phyloP scores from a whole-genome alignment of 2,888 invertebrate genomes.

The Hypena proboscidalis region DNA sequence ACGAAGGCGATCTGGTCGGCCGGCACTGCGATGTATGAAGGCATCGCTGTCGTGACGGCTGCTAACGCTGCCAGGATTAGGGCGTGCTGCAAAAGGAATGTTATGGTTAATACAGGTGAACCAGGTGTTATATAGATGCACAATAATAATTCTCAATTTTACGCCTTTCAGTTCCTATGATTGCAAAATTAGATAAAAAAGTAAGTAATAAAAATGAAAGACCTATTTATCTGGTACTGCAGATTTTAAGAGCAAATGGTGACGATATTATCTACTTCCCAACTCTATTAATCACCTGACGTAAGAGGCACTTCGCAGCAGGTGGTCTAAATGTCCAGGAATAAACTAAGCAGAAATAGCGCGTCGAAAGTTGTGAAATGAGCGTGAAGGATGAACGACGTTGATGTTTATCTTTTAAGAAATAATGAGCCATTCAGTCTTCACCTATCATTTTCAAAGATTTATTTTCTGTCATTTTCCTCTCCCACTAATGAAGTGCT shows the following conservation, averaged over 20 bases:
- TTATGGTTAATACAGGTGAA: slow-evolving; percentile 7
- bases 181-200: too few relatives aligned
- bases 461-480: slow-evolving; percentile 14
- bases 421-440: slow-evolving; percentile 32
- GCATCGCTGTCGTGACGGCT: slow-evolving; percentile 71
- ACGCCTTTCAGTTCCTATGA: too few relatives aligned
- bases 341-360: slow-evolving; percentile 2
- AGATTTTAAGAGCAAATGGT: too few relatives aligned
- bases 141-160: too few relatives aligned
- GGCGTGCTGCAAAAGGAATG: slow-evolving; percentile 56
- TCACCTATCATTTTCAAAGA: slow-evolving; percentile 20
- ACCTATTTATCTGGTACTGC: too few relatives aligned
- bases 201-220: too few relatives aligned
- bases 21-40: slow-evolving; percentile 86
- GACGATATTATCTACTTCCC: too few relatives aligned
- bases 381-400: slow-evolving; percentile 2
- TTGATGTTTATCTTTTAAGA: slow-evolving; percentile 12
- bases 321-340: not conserved
- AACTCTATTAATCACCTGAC: not conserved
- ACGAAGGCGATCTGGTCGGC: slow-evolving; percentile 86
- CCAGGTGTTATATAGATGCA: too few relatives aligned
- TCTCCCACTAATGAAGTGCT: slow-evolving; percentile 12
- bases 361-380: slow-evolving; percentile 1
- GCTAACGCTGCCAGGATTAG: slow-evolving; percentile 59
- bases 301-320: not conserved